These are phyloP conservation scores for Plebejus argus DNA, from an alignment of 2,888 invertebrate genomes.

Conservation along the genomic window DNA sequence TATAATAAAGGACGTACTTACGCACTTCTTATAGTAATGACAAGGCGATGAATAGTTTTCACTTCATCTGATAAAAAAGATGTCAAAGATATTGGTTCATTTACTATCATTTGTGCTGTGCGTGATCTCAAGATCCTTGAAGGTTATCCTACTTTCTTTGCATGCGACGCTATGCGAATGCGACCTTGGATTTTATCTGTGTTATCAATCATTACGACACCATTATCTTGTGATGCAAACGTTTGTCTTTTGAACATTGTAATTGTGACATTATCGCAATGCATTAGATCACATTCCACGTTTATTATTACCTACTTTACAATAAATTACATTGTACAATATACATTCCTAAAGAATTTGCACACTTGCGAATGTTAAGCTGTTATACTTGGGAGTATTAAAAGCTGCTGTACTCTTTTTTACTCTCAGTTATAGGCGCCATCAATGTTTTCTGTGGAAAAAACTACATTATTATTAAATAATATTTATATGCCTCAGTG, in stretches of 20 bases:
- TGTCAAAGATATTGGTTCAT: neutral
- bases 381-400: no score
- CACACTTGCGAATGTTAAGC: neutral
- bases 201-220: conserved; percentile 12
- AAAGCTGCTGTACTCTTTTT: no score
- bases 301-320: no score
- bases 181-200: neutral
- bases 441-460: no score
- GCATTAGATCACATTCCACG: neutral
- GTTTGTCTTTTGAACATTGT: conserved; percentile 11
- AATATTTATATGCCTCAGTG: no score
- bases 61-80: neutral
- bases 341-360: neutral
- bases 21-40: neutral
- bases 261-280: neutral
- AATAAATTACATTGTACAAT: no score
- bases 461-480: no score
- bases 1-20: conserved; percentile 4
- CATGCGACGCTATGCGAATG: conserved; percentile 20
- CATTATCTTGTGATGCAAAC: conserved; percentile 15
- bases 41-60: neutral
- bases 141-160: neutral
- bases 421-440: no score
- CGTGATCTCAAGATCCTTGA: conserved; percentile 7
- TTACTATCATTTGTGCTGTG: neutral